Percentiles rank a stretch among this genome's conserved stretches.
Conservation (phyloP, 2,113 vertebrate species). For the Aleadryas rufinucha region DNA sequence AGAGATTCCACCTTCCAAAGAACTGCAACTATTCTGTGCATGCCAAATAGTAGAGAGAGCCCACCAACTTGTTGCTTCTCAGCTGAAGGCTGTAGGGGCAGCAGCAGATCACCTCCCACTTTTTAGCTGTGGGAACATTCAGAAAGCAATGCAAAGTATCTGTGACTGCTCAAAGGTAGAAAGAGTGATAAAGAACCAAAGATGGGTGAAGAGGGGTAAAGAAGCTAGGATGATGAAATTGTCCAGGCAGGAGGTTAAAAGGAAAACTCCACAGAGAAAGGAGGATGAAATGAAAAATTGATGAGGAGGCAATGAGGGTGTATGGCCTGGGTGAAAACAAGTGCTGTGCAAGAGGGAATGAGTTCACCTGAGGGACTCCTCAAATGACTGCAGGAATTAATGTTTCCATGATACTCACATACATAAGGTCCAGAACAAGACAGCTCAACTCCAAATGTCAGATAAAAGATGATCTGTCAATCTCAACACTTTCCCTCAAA, state of each 20-base stretch:
- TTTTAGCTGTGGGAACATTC: not conserved
- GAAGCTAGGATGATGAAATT: not conserved
- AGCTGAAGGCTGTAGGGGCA: not conserved
- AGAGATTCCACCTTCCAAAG: not conserved
- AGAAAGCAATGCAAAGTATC: not conserved
- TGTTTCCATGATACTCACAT: not conserved
- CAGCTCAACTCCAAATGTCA: not conserved
- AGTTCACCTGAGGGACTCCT: not conserved
- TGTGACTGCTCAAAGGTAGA: not conserved
- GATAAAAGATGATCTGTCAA: not conserved
- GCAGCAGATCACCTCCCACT: not conserved
- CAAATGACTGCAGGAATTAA: not conserved
- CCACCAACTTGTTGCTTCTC: not conserved
- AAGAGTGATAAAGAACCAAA: not conserved
- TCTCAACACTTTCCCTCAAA: not conserved
- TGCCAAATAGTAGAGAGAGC: not conserved
- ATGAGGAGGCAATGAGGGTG: not conserved
- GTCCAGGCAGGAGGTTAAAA: not conserved
- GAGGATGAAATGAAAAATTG: not conserved
- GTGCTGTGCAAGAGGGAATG: not conserved
- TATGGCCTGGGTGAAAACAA: not conserved
- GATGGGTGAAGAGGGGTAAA: not conserved
- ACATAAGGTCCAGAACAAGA: not conserved
- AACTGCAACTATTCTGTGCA: not conserved
- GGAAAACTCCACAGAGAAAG: not conserved